Conservation (phyloP, 2,888 invertebrate species). For the Fragum sueziense region DNA sequence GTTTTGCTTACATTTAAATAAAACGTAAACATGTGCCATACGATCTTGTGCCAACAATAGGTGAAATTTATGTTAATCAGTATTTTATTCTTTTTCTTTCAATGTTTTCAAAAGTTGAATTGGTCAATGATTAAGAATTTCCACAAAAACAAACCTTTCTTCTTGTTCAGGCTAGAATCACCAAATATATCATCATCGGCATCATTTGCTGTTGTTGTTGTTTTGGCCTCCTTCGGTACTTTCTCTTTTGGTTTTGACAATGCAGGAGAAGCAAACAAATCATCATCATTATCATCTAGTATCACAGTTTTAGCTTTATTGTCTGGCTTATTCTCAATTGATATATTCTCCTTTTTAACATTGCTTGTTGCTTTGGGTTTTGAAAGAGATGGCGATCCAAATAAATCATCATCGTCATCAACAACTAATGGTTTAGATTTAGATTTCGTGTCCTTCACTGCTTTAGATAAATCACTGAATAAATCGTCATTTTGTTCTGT, state of each 20-base stretch:
- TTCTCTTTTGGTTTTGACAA: constrained; percentile 52
- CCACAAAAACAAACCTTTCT: constrained; percentile 25
- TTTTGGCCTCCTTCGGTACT: constrained; percentile 30
- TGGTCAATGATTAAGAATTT: no score
- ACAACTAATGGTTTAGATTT: constrained; percentile 9
- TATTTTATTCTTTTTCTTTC: no score
- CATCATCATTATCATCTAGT: constrained; percentile 54
- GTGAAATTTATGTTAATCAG: no score
- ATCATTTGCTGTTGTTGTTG: neutral
- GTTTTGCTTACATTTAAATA: no score
- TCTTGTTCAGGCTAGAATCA: constrained; percentile 28
- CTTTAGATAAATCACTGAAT: constrained; percentile 15
- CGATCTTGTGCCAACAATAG: no score
- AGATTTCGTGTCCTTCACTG: neutral
- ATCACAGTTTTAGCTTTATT: constrained; percentile 42
- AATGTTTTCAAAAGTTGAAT: no score
- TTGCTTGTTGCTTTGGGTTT: constrained; percentile 45
- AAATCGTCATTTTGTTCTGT: constrained; percentile 17
- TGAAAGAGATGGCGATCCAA: constrained; percentile 54
- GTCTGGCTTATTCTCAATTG: constrained; percentile 46
- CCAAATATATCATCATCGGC: constrained; percentile 49
- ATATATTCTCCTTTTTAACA: constrained; percentile 19
- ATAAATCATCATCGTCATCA: constrained; percentile 63
- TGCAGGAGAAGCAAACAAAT: constrained; percentile 62
- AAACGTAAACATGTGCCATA: no score